phyloP scores from a whole-genome alignment of 1,140 invertebrate species.

The Caenorhabditis elegans region WBcel235 BX284603.4:8506501-8507000 shows the following conservation, averaged over 20 bases:
- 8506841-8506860: too few species aligned
- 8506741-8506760: too few species aligned
- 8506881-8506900: not conserved
- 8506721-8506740: too few species aligned
- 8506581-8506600: too few species aligned
- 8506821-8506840: too few species aligned
- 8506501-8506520: not conserved
- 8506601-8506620: slow-evolving; percentile 7
- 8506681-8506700: too few species aligned
- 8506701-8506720: too few species aligned
- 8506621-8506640: not conserved
- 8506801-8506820: too few species aligned
- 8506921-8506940: not conserved
- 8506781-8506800: too few species aligned
- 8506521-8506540: too few species aligned
- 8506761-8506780: too few species aligned
- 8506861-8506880: not conserved
- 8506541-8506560: not conserved
- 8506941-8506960: slow-evolving; percentile 18
- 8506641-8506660: not conserved
- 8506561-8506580: slow-evolving; percentile 5
- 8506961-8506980: not conserved
- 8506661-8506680: not conserved
- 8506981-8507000: too few species aligned
- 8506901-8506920: not conserved